A percentile compares a stretch with the other conserved stretches of the same genome.
phyloP scores from a whole-genome alignment of 2,888 invertebrate genomes.

The Lasioglossum malachurum region DNA sequence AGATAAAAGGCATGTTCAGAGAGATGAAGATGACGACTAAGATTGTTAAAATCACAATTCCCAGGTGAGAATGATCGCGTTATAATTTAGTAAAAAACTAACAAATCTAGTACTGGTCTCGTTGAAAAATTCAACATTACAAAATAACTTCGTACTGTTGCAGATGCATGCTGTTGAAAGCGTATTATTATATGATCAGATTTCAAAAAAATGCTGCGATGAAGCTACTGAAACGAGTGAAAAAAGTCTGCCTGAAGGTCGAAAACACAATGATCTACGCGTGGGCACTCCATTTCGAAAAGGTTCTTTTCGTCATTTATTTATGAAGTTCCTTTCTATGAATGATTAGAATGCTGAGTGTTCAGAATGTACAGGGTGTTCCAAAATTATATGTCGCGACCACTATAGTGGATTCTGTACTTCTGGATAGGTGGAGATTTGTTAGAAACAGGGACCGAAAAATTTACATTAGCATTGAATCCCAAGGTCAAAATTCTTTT shows the following conservation, averaged over 20 bases:
- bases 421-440: too few species aligned
- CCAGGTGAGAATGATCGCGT: constrained; percentile 62
- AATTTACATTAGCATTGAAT: too few species aligned
- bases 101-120: background rate
- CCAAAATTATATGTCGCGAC: too few species aligned
- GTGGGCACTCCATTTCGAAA: constrained; percentile 86
- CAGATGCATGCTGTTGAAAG: constrained; percentile 83
- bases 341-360: background rate
- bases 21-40: constrained; percentile 30
- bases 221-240: constrained; percentile 84
- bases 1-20: constrained; percentile 61
- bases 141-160: background rate
- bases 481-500: too few species aligned
- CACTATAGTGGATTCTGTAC: too few species aligned
- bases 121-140: background rate
- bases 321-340: background rate
- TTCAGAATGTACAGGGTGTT: background rate
- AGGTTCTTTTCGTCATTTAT: constrained; percentile 80
- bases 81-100: background rate
- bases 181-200: constrained; percentile 86
- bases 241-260: constrained; percentile 82
- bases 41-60: constrained; percentile 50
- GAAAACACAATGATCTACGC: constrained; percentile 84
- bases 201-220: constrained; percentile 84
- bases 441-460: too few species aligned